These are phyloP conservation scores for Nerophis lumbriciformis DNA, from an alignment of 2,113 vertebrate genomes.

Conservation along the genomic window DNA sequence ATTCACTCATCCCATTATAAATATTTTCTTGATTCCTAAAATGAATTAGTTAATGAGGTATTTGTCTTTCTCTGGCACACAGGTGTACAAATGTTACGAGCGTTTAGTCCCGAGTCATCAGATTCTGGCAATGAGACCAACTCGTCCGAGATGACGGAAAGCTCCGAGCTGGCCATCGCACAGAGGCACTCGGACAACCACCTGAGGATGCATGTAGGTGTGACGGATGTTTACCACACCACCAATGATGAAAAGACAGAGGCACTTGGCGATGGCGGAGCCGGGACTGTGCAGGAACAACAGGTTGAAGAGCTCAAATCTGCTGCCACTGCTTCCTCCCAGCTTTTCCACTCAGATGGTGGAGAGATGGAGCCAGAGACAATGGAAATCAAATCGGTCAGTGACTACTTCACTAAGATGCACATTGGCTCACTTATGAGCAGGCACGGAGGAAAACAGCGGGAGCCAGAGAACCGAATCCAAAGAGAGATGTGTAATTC, in stretches of 20 bases:
- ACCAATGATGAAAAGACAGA: conserved; percentile 83
- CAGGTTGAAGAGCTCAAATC: conserved; percentile 77
- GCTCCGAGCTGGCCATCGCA: conserved; percentile 87
- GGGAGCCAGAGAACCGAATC: conserved; percentile 73
- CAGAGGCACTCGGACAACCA: conserved; percentile 89
- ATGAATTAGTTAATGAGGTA: conserved; percentile 71
- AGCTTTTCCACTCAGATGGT: conserved; percentile 87
- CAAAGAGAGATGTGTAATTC: conserved; percentile 64
- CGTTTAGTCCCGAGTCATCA: conserved; percentile 97
- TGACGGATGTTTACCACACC: conserved; percentile 82
- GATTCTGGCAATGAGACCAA: conserved; percentile 99
- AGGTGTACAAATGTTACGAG: conserved; percentile 97
- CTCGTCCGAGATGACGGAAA: conserved; percentile 99
- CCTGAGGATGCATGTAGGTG: conserved; percentile 82
- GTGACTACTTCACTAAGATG: conserved; percentile 92
- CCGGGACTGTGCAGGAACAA: conserved; percentile 66
- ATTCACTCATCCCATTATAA: conserved; percentile 37
- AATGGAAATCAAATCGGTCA: conserved; percentile 97
- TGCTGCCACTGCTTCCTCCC: conserved; percentile 84
- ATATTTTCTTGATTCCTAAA: conserved; percentile 60
- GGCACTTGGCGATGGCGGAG: conserved; percentile 67
- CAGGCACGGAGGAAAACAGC: conserved; percentile 79
- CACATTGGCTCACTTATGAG: conserved; percentile 86
- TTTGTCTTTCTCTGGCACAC: conserved; percentile 85
- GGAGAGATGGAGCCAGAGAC: conserved; percentile 98